Conservation (phyloP, 1,140 invertebrate genomes). For the Orussus abietinus region DNA sequence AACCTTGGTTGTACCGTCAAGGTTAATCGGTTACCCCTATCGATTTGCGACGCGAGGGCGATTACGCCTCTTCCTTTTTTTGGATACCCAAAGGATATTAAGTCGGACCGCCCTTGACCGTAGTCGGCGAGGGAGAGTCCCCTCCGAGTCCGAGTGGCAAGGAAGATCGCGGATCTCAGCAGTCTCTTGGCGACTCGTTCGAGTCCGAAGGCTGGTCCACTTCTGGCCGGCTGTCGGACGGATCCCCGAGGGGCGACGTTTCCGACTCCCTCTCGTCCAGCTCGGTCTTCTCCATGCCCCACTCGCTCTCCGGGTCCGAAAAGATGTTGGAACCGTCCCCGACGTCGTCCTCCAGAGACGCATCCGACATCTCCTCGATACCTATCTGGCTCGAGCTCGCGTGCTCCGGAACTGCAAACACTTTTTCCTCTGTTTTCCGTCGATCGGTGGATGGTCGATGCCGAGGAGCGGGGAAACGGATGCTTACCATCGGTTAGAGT, state of each 20-base stretch:
- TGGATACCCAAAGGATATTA: conserved; percentile 10
- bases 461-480: conserved; percentile 2
- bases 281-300: conserved; percentile 48
- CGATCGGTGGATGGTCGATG: not conserved
- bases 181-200: conserved; percentile 21
- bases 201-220: conserved; percentile 44
- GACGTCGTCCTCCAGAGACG: conserved; percentile 49
- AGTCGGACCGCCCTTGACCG: conserved; percentile 12
- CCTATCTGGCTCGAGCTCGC: conserved; percentile 27
- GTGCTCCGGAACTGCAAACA: conserved; percentile 2
- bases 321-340: conserved; percentile 52
- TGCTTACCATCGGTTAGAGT: conserved; percentile 35
- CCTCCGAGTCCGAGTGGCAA: conserved; percentile 10
- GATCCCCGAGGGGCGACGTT: conserved; percentile 9
- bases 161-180: conserved; percentile 14
- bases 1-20: no score
- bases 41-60: not conserved
- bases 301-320: conserved; percentile 61
- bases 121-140: not conserved
- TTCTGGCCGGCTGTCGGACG: conserved; percentile 45
- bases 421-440: no score
- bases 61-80: conserved; percentile 1
- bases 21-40: no score
- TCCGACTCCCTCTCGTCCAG: conserved; percentile 20
- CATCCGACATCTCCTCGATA: conserved; percentile 45